These are phyloP conservation scores for Microplitis manilae DNA, from an alignment of 2,888 invertebrate species.

Conservation along the genomic window DNA sequence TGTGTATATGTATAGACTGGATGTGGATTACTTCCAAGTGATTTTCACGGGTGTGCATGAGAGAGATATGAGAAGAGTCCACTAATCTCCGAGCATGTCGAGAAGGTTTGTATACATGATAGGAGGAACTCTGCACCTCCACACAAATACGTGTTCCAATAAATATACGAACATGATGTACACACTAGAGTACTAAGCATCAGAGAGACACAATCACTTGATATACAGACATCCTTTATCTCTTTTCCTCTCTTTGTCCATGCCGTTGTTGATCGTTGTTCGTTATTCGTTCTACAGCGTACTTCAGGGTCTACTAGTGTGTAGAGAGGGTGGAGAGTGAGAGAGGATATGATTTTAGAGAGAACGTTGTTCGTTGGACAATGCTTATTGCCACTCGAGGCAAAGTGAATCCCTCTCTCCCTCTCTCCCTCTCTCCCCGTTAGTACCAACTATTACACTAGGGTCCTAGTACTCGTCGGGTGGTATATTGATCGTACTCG, in stretches of 20 bases:
- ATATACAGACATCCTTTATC: too few species aligned
- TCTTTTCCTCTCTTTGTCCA: not conserved
- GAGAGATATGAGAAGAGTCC: slow-evolving; percentile 1
- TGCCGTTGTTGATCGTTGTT: not conserved
- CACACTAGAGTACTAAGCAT: too few species aligned
- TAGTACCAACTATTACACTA: slow-evolving; percentile 40
- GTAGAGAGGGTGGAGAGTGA: not conserved
- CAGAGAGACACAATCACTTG: too few species aligned
- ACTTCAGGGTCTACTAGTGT: not conserved
- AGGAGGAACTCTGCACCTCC: slow-evolving; percentile 1
- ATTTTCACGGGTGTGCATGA: slow-evolving; percentile 3
- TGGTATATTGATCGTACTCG: slow-evolving; percentile 41
- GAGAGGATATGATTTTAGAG: slow-evolving; percentile 2
- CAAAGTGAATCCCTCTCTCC: slow-evolving; percentile 55
- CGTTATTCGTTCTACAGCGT: not conserved
- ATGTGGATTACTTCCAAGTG: not conserved
- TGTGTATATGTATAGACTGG: too few species aligned
- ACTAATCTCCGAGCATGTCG: slow-evolving; percentile 11
- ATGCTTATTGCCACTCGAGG: slow-evolving; percentile 63
- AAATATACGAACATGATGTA: not conserved
- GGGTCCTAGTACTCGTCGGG: slow-evolving; percentile 36
- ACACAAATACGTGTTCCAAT: not conserved
- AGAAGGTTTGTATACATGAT: slow-evolving; percentile 19
- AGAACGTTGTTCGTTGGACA: slow-evolving; percentile 53
- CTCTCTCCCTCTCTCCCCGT: slow-evolving; percentile 31